These are phyloP conservation scores for Hedya salicella DNA, from an alignment of 2,888 invertebrate genomes.

Conservation along the genomic window DNA sequence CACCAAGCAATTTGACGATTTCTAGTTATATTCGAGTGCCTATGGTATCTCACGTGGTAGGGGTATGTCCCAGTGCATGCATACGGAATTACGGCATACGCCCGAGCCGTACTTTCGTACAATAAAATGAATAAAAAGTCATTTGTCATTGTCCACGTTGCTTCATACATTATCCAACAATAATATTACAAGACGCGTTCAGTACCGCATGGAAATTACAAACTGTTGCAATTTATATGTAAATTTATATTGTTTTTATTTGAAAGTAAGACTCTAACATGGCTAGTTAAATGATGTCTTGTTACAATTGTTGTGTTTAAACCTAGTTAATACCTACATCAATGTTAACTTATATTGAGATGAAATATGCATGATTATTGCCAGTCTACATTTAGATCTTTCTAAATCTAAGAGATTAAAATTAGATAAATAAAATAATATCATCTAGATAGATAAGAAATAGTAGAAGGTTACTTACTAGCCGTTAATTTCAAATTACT, in stretches of 20 bases:
- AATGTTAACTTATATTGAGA: not conserved
- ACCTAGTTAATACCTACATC: not conserved
- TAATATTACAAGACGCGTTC: slow-evolving; percentile 52
- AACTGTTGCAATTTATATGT: slow-evolving; percentile 14
- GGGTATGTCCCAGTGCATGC: slow-evolving; percentile 57
- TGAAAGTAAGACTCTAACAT: not conserved
- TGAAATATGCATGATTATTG: slow-evolving; percentile 15
- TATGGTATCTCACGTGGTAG: slow-evolving; percentile 43
- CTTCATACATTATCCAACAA: slow-evolving; percentile 48
- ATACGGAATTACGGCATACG: slow-evolving; percentile 57
- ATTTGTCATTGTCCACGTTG: slow-evolving; percentile 61
- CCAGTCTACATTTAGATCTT: slow-evolving; percentile 49
- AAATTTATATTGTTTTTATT: not conserved
- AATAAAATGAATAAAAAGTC: slow-evolving; percentile 66
- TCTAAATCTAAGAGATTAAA: slow-evolving; percentile 62
- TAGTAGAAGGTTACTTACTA: slow-evolving; percentile 48
- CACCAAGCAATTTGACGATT: not conserved
- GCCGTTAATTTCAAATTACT: slow-evolving; percentile 74
- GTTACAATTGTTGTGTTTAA: too few relatives aligned
- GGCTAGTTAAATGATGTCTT: too few relatives aligned
- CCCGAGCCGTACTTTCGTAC: slow-evolving; percentile 51
- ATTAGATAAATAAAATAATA: slow-evolving; percentile 45
- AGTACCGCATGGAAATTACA: slow-evolving; percentile 29
- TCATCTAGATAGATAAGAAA: slow-evolving; percentile 45
- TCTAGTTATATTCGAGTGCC: slow-evolving; percentile 7